A percentile compares a stretch with the other conserved stretches of the same genome.
Conservation (phyloP, 2,888 invertebrate genomes). For the Apamea monoglypha region DNA sequence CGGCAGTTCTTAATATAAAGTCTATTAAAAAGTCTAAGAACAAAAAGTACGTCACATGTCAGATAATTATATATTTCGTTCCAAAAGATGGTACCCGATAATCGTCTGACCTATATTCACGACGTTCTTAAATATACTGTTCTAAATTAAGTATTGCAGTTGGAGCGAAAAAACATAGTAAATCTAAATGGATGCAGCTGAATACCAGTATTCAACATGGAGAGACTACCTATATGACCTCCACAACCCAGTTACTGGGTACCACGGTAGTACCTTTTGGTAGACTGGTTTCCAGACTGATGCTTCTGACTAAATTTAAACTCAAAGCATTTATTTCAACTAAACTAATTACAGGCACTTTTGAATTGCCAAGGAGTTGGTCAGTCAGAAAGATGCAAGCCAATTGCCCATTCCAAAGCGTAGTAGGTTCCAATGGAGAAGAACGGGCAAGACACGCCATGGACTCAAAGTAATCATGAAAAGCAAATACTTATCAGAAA, state of each 20-base stretch:
- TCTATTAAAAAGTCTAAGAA: constrained; percentile 15
- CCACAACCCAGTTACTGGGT: neutral
- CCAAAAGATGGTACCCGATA: constrained; percentile 45
- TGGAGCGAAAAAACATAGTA: neutral
- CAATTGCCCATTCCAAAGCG: no score
- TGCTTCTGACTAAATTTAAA: neutral
- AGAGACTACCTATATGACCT: neutral
- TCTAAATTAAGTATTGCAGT: constrained; percentile 14
- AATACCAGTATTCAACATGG: neutral
- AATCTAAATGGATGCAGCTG: neutral
- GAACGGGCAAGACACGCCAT: no score
- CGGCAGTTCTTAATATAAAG: constrained; percentile 14
- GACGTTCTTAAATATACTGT: constrained; percentile 25
- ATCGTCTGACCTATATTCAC: constrained; percentile 30
- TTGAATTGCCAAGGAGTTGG: no score
- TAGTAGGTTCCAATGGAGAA: no score
- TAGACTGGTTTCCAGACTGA: neutral
- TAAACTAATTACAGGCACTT: no score
- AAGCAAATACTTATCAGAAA: no score
- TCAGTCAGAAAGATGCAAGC: no score
- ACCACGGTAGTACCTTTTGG: neutral
- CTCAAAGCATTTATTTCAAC: no score
- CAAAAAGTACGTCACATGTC: constrained; percentile 38
- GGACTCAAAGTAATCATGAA: no score
- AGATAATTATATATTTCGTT: constrained; percentile 19